phyloP scores from a whole-genome alignment of 2,888 invertebrate genomes.

The Himalopsyche japonica region DNA sequence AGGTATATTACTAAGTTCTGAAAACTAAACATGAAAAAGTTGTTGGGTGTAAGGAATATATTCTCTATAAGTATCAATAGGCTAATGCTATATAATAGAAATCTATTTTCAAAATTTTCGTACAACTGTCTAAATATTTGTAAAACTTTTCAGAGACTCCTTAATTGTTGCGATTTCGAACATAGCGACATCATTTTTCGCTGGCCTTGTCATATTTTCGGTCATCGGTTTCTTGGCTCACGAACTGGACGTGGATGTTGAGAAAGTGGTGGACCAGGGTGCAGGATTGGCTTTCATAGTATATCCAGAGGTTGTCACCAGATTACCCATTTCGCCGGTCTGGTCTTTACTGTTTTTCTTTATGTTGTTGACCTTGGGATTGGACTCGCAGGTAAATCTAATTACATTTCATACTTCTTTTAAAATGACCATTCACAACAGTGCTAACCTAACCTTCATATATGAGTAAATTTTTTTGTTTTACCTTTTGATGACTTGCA shows the following conservation, averaged over 20 bases:
- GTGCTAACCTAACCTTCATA: no score
- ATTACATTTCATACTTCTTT: no score
- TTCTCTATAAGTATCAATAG: no score
- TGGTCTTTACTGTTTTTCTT: slow-evolving; percentile 84
- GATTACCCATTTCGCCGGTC: slow-evolving; percentile 76
- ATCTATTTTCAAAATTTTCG: no score
- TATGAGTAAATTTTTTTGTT: no score
- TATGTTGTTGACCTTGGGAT: slow-evolving; percentile 74
- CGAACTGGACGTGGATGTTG: slow-evolving; percentile 70
- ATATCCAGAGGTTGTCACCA: slow-evolving; percentile 82
- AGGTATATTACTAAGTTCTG: no score
- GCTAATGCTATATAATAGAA: no score
- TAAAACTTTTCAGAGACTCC: slow-evolving; percentile 62
- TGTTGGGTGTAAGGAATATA: no score
- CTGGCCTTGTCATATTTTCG: slow-evolving; percentile 79
- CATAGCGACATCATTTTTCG: slow-evolving; percentile 78
- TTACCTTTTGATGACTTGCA: no score
- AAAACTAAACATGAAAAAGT: no score
- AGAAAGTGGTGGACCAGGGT: slow-evolving; percentile 74
- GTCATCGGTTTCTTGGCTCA: slow-evolving; percentile 81
- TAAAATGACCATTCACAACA: not conserved
- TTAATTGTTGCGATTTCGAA: slow-evolving; percentile 77
- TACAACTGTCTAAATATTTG: not conserved
- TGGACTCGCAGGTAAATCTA: slow-evolving; percentile 66
- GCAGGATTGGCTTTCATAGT: slow-evolving; percentile 82